Base-by-base conservation (phyloP, 2,797 vertebrate species). In the Lacerta viridis region DNA sequence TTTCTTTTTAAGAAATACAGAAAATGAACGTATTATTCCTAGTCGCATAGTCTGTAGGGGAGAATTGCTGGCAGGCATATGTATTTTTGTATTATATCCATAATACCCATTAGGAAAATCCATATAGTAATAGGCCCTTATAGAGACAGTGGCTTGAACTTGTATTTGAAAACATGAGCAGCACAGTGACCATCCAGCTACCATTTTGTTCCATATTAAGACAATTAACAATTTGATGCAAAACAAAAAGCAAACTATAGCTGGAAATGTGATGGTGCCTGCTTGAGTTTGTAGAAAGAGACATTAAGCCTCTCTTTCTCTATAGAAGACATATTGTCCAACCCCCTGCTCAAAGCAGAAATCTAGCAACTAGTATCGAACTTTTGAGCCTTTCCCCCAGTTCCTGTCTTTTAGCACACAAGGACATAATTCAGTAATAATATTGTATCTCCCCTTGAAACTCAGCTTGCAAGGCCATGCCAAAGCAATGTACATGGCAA, bases 151-250 rank as follows among this genome's bases (percentile, higher is more conserved):
- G 1, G 6, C 79, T 85, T 68, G 18, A 66, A 7, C 76, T 84
- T 80, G 3, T n/a, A 64, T 66, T 86, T 93, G 88, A 88, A 87
- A 88, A 29, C 59, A 66, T 39, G 59, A 84, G 66, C 82, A 36
- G 77, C 7, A 71, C 1, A 59, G 46, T 77, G 89, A 36, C 33
- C 6, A 77, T 4, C 9, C 90, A 5, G 10, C 6, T 23, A 11
- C 76, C 80, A 36, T 33, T 80, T 74, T 80, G 72, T 68, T 33
- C 46, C 39, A 55, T 43, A 86, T 75, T 89, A 68, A 68, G 43
- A 69, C n/a, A 68, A 83, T 86, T 86, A 78, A 83, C 8, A 46
- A 6, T 46, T 64, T 36, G 33, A 17, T 29, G n/a, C n/a, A 36
- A 55, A 36, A 13, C n/a, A 20, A 41, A 75, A 66, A 36, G 15